Conservation (phyloP, 2,113 vertebrate species). For the Lepus americanus region DNA sequence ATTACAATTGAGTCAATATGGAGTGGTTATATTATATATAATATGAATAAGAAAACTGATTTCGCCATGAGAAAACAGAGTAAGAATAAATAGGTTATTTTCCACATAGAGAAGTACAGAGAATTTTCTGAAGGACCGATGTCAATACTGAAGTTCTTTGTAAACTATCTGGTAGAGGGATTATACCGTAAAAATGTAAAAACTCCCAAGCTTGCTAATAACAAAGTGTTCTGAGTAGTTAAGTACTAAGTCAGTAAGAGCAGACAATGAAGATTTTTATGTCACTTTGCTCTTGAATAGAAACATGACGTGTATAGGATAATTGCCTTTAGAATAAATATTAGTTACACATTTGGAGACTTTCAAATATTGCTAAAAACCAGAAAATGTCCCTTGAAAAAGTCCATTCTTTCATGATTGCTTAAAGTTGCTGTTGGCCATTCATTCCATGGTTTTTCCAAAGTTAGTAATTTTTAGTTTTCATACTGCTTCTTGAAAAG, state of each 20-base stretch:
- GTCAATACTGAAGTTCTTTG: neutral
- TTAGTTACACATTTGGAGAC: neutral
- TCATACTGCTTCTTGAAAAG: conserved; percentile 9
- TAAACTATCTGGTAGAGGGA: neutral
- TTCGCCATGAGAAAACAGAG: neutral
- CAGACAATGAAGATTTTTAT: neutral
- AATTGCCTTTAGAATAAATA: conserved; percentile 43
- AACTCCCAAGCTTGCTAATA: neutral
- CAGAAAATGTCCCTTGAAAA: neutral
- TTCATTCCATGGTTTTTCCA: conserved; percentile 5
- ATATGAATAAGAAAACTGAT: conserved; percentile 5
- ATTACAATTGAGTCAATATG: neutral
- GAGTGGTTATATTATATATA: neutral
- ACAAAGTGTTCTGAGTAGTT: conserved; percentile 34
- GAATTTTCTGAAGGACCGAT: neutral
- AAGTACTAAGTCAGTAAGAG: neutral
- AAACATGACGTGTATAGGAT: neutral
- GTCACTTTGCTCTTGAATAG: neutral
- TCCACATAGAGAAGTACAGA: neutral
- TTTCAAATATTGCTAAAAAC: neutral
- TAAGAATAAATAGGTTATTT: conserved; percentile 23
- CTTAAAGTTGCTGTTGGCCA: conserved; percentile 23
- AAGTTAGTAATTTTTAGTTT: conserved; percentile 20
- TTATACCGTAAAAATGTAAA: neutral
- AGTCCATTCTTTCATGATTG: neutral